Conservation (phyloP, 1,140 invertebrate genomes). For the Choristoneura fumiferana region DNA sequence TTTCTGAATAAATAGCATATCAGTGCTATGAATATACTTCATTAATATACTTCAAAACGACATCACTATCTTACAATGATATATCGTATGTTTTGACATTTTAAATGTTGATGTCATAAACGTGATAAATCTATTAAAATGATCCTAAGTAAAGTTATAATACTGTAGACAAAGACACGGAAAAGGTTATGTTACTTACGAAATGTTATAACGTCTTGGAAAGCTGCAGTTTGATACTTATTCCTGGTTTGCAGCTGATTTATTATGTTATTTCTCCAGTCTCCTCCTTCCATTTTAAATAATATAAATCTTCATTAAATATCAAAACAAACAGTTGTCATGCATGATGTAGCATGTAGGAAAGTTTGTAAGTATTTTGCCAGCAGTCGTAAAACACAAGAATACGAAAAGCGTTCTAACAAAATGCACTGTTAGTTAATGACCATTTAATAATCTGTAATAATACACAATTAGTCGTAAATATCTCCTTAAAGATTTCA, state of each 20-base stretch:
- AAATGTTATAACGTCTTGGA: constrained; percentile 73
- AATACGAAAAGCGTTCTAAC: too few species aligned
- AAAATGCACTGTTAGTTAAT: not conserved
- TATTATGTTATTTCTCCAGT: constrained; percentile 72
- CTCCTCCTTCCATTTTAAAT: constrained; percentile 65
- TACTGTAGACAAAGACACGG: constrained; percentile 42
- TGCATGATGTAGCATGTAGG: constrained; percentile 30
- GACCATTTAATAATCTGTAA: not conserved
- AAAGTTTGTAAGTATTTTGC: not conserved
- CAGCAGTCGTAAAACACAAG: too few species aligned
- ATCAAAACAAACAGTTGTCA: constrained; percentile 69
- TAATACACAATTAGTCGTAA: not conserved
- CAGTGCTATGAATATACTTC: too few species aligned
- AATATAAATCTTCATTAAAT: constrained; percentile 1
- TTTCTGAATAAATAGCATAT: too few species aligned
- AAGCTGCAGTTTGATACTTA: constrained; percentile 68
- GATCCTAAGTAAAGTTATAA: too few species aligned
- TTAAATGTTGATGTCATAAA: too few species aligned
- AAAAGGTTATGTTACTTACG: constrained; percentile 70
- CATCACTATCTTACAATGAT: too few species aligned
- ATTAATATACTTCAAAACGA: too few species aligned
- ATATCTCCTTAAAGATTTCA: constrained; percentile 1
- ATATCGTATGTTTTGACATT: too few species aligned
- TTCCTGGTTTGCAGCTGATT: constrained; percentile 67
- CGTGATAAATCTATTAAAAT: too few species aligned